A percentile compares a stretch with the other conserved stretches of the same genome.
These are phyloP conservation scores for Nowickia ferox DNA, from an alignment of 2,888 invertebrate species.

Conservation along the genomic window DNA sequence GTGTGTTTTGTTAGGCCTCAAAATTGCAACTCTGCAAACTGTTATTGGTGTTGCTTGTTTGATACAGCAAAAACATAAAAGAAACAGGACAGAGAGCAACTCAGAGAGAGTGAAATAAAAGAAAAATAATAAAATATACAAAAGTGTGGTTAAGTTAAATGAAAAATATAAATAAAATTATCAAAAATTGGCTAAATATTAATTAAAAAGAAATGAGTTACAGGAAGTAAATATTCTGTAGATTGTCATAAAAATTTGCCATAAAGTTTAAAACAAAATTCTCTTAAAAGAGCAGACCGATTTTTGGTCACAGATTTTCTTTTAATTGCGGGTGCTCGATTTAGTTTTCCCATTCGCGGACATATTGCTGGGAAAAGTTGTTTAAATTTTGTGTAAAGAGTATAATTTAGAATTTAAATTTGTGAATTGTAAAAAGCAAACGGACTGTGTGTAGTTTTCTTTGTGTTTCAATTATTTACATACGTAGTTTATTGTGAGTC, in stretches of 20 bases:
- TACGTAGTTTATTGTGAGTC: conserved; percentile 26
- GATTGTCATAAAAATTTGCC: conserved; percentile 22
- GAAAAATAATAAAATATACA: conserved; percentile 59
- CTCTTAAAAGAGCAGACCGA: background rate
- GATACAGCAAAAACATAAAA: conserved; percentile 36
- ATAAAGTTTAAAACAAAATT: conserved; percentile 32
- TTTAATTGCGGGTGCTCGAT: conserved; percentile 58
- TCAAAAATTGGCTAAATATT: conserved; percentile 45
- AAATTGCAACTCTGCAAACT: conserved; percentile 58
- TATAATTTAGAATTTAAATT: conserved; percentile 15
- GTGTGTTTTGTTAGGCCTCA: conserved; percentile 12
- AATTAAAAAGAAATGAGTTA: conserved; percentile 38
- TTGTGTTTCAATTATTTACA: conserved; percentile 40
- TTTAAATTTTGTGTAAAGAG: conserved; percentile 30
- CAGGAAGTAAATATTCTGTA: conserved; percentile 29
- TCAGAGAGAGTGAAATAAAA: conserved; percentile 41
- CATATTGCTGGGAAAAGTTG: conserved; percentile 54
- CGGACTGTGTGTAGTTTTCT: conserved; percentile 36
- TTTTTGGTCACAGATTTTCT: conserved; percentile 30
- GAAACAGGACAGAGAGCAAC: conserved; percentile 54
- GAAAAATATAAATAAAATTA: conserved; percentile 58
- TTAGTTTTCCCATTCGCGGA: conserved; percentile 50
- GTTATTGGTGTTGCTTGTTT: conserved; percentile 20
- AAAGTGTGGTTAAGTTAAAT: conserved; percentile 74
- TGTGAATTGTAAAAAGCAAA: conserved; percentile 20